Evolutionary conservation across 2,888 invertebrate genomes (phyloP).

Genomic region (Hololepta plana): DNA sequence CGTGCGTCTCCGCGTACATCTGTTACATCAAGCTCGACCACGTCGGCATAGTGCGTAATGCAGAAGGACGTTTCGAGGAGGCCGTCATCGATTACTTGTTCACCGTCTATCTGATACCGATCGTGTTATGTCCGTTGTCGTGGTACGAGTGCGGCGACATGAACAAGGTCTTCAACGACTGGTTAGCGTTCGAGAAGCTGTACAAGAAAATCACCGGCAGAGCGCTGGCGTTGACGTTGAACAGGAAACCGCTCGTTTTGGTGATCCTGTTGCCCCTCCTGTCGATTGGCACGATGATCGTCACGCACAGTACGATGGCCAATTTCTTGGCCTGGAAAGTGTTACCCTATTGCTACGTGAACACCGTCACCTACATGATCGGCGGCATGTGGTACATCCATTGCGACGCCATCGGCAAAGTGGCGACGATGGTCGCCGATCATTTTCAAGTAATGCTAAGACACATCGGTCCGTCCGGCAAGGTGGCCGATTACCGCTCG

Average conservation of each 20-base stretch:
- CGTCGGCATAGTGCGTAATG: constrained; percentile 37
- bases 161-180: constrained; percentile 38
- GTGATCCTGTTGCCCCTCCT: constrained; percentile 40
- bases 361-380: constrained; percentile 46
- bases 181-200: constrained; percentile 47
- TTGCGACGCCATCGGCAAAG: constrained; percentile 43
- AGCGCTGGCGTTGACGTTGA: neutral
- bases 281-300: constrained; percentile 42
- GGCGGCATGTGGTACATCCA: constrained; percentile 55
- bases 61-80: constrained; percentile 46
- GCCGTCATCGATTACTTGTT: constrained; percentile 59
- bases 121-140: constrained; percentile 41
- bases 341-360: constrained; percentile 50
- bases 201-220: constrained; percentile 41
- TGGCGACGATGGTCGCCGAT: constrained; percentile 45
- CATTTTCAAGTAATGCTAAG: constrained; percentile 51
- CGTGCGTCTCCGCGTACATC: constrained; percentile 33
- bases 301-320: constrained; percentile 53
- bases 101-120: constrained; percentile 50
- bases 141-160: constrained; percentile 52
- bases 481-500: constrained; percentile 50
- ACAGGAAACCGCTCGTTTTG: constrained; percentile 36
- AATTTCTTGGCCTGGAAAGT: constrained; percentile 44
- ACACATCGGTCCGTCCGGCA: constrained; percentile 46
- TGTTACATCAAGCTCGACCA: constrained; percentile 42